A percentile compares a stretch with the other conserved stretches of the same genome.
Conservation (phyloP, 2,888 invertebrate species). For the Amphimallon solstitiale region DNA sequence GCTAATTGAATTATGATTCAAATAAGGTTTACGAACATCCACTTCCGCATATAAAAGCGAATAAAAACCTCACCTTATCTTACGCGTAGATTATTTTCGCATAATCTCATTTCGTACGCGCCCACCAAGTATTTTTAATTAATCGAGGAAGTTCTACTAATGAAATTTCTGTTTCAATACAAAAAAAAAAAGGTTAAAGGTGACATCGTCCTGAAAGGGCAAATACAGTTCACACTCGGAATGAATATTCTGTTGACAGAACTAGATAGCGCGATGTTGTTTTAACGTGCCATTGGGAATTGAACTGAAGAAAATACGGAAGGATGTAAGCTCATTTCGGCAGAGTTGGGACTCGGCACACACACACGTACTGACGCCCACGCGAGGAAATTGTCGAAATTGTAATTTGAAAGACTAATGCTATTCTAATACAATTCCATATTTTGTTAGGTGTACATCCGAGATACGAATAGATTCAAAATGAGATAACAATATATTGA, state of each 20-base stretch:
- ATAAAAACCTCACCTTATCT: too few relatives aligned
- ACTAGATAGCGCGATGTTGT: constrained; percentile 2
- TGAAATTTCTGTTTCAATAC: background rate
- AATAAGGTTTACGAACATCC: too few relatives aligned
- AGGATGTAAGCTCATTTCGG: background rate
- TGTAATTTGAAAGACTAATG: constrained; percentile 14
- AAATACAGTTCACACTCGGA: constrained; percentile 1
- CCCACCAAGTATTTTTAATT: background rate
- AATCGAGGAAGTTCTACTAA: background rate
- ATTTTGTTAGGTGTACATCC: background rate
- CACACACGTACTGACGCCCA: background rate
- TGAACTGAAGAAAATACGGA: constrained; percentile 1
- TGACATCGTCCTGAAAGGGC: background rate
- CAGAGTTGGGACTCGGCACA: background rate
- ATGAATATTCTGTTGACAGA: constrained; percentile 20
- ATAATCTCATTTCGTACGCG: background rate
- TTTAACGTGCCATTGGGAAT: background rate
- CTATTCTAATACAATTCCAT: background rate
- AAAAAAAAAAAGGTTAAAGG: constrained; percentile 5
- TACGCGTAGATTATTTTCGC: too few relatives aligned
- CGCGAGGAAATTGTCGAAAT: background rate
- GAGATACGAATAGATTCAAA: too few relatives aligned
- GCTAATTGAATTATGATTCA: too few relatives aligned
- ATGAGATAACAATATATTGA: too few relatives aligned
- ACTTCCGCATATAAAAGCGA: too few relatives aligned